A percentile compares a stretch with the other conserved stretches of the same genome.
phyloP scores from a whole-genome alignment of 2,888 invertebrate species.

The Alloscopus bannaensis region DNA sequence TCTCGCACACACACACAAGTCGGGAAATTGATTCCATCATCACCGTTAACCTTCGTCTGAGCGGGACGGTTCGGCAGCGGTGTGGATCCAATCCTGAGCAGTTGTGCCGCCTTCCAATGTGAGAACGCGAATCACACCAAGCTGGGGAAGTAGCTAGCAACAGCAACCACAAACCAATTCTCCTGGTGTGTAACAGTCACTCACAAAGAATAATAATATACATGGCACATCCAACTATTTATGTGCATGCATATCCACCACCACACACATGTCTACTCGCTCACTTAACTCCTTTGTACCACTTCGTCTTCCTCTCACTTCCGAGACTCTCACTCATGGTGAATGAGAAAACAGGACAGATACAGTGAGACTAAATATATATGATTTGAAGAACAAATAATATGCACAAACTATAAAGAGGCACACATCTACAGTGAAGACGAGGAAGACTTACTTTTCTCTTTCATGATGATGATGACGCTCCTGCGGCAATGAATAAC shows the following conservation, averaged over 20 bases:
- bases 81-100: conserved; percentile 62
- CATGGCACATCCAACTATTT: conserved; percentile 41
- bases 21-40: conserved; percentile 72
- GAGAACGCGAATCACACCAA: conserved; percentile 63
- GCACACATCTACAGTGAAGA: not conserved
- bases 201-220: conserved; percentile 29
- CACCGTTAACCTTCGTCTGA: conserved; percentile 67
- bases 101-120: conserved; percentile 61
- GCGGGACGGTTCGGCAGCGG: conserved; percentile 67
- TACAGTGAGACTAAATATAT: not conserved
- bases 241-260: conserved; percentile 26
- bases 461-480: not conserved
- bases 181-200: conserved; percentile 4
- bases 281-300: no score
- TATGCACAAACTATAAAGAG: not conserved
- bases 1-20: conserved; percentile 51
- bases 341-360: not conserved
- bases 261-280: not conserved
- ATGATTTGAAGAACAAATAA: not conserved
- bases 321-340: not conserved
- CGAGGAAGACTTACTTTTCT: not conserved
- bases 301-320: not conserved
- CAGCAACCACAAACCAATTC: conserved; percentile 57
- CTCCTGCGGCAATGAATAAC: conserved; percentile 24
- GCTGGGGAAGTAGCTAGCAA: conserved; percentile 37